Evolutionary conservation across 2,888 invertebrate genomes (phyloP), one percentile per base, ranked within the genome.

Genomic region (Caenorhabditis sulstoni): DNA sequence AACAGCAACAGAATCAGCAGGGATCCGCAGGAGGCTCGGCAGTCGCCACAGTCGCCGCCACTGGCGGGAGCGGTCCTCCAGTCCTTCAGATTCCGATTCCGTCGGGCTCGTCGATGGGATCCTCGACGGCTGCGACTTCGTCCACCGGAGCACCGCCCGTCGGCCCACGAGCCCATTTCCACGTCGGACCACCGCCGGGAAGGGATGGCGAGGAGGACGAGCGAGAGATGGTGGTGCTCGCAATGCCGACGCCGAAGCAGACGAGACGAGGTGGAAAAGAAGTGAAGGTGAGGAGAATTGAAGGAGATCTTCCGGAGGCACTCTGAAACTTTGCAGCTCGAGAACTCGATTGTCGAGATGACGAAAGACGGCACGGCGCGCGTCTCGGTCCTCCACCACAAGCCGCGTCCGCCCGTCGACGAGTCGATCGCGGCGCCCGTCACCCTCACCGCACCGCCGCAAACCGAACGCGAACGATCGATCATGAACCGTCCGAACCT

Each of bases 281-380:
- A 7, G 29, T 29, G 29, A 23, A 55, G 55, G 70, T 71, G 14
- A 62, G 52, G 45, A 53, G n/a, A 59, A 11, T 37, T 37, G 37
- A 55, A 22, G 55, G 22, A 47, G 52, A 50, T 16, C 61, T 49
- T 50, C 14, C 2, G n/a, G 64, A 64, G 47, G 64, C 35, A 8
- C 16, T 50, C 5, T 18, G 20, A n/a, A 7, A 20, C 12, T 20
- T 50, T 81, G 23, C 71, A 85, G 71, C 64, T 78, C 39, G 83
- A 85, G 45, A 79, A 85, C 22, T 84, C 84, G 14, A 75, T 85
- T 3, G 85, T 85, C 1, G 82, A 85, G 50, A 81, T 85, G 81
- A 77, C 79, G 12, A 76, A 79, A 47, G 85, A 85, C 52, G 85
- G 85, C 7, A 58, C 73, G 23, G 81, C 84, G 1, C 77, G 78